These are phyloP conservation scores for Pasiphila rectangulata DNA, from an alignment of 2,888 invertebrate species.

Conservation along the genomic window DNA sequence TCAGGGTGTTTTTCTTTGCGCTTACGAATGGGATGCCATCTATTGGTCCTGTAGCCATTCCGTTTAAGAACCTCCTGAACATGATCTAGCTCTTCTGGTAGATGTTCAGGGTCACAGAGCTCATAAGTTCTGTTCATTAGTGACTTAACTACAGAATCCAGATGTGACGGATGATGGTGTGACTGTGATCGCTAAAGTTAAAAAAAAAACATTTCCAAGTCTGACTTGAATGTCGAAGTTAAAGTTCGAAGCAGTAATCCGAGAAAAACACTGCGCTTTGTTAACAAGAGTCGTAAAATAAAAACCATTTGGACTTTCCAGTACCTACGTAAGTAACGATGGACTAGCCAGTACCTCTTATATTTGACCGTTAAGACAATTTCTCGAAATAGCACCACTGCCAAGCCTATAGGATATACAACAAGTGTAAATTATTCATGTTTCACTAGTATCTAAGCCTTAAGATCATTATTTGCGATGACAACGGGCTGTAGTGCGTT, in stretches of 20 bases:
- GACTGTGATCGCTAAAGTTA: too few species aligned
- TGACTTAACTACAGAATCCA: too few species aligned
- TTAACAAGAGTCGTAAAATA: constrained; percentile 13
- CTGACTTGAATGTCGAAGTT: constrained; percentile 26
- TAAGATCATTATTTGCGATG: constrained; percentile 52
- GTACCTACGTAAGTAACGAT: background rate
- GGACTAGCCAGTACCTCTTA: background rate
- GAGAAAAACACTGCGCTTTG: constrained; percentile 24
- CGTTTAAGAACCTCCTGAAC: too few species aligned
- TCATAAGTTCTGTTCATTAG: too few species aligned
- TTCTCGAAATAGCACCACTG: constrained; percentile 26
- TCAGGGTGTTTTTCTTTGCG: too few species aligned
- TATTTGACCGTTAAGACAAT: constrained; percentile 1
- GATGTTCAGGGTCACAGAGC: too few species aligned
- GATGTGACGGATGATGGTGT: too few species aligned
- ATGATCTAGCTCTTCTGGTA: too few species aligned
- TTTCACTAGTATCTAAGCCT: constrained; percentile 47
- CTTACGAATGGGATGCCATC: too few species aligned
- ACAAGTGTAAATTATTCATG: constrained; percentile 67
- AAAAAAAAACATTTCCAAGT: too few species aligned
- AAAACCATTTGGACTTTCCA: background rate
- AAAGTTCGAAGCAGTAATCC: constrained; percentile 24
- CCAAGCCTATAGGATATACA: constrained; percentile 43
- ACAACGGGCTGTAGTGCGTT: constrained; percentile 37
- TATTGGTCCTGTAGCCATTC: too few species aligned